phyloP scores from a whole-genome alignment of 2,113 vertebrate genomes.

The Proteles cristata region DNA sequence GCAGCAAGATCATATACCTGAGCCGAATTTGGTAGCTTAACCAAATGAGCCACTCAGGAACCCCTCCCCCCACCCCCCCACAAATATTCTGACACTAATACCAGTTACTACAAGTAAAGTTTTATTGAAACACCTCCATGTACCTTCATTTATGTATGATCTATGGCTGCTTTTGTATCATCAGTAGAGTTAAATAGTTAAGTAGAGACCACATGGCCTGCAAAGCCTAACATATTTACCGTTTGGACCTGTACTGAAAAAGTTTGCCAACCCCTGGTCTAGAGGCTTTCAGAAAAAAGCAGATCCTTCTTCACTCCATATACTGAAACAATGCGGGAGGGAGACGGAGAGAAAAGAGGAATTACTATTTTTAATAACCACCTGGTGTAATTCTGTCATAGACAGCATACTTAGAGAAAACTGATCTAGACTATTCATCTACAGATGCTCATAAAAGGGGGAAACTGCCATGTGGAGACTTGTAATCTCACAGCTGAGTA shows the following conservation, averaged over 20 bases:
- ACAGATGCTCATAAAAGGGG: neutral
- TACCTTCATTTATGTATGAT: neutral
- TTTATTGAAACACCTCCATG: neutral
- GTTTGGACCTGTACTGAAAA: neutral
- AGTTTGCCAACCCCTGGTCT: neutral
- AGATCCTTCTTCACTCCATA: neutral
- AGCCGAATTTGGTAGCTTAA: too few species aligned
- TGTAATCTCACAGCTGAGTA: neutral
- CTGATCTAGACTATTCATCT: neutral
- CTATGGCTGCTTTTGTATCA: neutral
- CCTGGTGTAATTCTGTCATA: neutral
- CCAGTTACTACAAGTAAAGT: neutral
- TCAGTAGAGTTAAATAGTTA: neutral
- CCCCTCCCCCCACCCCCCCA: too few species aligned
- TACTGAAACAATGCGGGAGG: neutral
- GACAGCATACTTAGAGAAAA: neutral
- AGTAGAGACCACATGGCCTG: neutral
- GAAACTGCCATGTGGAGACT: neutral
- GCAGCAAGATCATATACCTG: too few species aligned
- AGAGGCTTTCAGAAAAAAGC: neutral
- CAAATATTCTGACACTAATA: neutral
- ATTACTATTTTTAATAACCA: neutral
- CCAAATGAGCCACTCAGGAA: too few species aligned
- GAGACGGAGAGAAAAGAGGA: neutral
- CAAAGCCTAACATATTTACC: neutral